Conservation (phyloP, 2,113 vertebrate species). For the Aleadryas rufinucha region DNA sequence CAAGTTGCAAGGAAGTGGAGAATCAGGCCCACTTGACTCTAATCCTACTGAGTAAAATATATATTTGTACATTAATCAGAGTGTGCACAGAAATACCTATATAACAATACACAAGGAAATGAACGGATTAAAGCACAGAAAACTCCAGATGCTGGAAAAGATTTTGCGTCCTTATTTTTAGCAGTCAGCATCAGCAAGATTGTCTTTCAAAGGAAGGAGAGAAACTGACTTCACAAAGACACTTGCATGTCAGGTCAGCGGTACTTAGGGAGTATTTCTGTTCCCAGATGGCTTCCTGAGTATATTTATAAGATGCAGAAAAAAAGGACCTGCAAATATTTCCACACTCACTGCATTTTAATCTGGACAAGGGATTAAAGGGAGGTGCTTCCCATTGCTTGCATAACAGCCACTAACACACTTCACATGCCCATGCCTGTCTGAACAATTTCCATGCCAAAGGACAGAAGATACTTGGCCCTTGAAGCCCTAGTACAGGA, state of each 20-base stretch:
- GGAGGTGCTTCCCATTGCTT: slow-evolving; percentile 15
- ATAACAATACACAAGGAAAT: slow-evolving; percentile 57
- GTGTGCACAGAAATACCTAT: slow-evolving; percentile 56
- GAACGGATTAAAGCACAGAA: slow-evolving; percentile 45
- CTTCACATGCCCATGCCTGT: not conserved
- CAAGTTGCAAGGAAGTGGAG: slow-evolving; percentile 34
- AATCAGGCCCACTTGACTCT: slow-evolving; percentile 48
- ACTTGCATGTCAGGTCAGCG: slow-evolving; percentile 53
- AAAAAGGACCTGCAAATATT: slow-evolving; percentile 20
- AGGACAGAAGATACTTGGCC: not conserved
- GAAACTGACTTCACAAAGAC: slow-evolving; percentile 56
- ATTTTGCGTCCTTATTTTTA: slow-evolving; percentile 47
- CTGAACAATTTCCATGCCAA: not conserved
- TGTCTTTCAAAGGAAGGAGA: slow-evolving; percentile 58
- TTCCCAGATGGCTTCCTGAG: slow-evolving; percentile 59
- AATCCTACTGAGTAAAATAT: slow-evolving; percentile 52
- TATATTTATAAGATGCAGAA: slow-evolving; percentile 48
- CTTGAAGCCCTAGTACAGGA: not conserved
- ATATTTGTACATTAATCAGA: slow-evolving; percentile 58
- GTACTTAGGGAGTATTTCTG: slow-evolving; percentile 53
- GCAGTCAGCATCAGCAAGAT: slow-evolving; percentile 58
- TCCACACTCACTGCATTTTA: slow-evolving; percentile 8
- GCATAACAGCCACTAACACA: not conserved
- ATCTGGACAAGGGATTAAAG: slow-evolving; percentile 47
- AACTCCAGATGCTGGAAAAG: slow-evolving; percentile 60